phyloP scores from a whole-genome alignment of 2,113 vertebrate genomes.

The Bos javanicus region DNA sequence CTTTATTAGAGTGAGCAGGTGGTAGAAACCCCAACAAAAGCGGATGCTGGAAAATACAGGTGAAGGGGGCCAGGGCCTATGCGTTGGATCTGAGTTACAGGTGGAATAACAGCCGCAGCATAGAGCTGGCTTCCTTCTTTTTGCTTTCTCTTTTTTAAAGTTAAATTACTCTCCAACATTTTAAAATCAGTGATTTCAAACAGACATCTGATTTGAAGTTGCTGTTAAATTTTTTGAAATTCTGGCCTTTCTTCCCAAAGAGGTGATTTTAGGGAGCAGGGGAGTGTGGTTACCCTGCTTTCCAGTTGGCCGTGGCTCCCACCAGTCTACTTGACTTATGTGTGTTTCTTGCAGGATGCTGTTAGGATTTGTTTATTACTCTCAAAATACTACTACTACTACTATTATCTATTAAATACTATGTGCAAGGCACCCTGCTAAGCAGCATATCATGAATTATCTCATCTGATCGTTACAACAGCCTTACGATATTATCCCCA shows the following conservation, averaged over 20 bases:
- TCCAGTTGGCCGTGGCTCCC: not conserved
- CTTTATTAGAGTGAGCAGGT: not conserved
- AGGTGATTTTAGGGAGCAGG: not conserved
- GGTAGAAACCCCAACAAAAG: not conserved
- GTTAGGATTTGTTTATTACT: not conserved
- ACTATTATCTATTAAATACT: not conserved
- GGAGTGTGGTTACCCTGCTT: too few species aligned
- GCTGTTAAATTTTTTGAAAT: not conserved
- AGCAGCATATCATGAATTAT: not conserved
- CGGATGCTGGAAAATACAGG: not conserved
- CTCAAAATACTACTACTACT: not conserved
- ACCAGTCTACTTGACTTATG: not conserved
- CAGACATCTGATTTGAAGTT: not conserved
- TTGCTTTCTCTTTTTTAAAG: not conserved
- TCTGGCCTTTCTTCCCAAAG: not conserved
- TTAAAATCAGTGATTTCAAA: not conserved
- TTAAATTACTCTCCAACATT: not conserved
- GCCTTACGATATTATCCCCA: too few species aligned
- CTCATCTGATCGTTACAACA: not conserved
- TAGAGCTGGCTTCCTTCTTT: too few species aligned
- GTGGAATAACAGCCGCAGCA: rapidly evolving
- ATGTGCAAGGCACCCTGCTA: not conserved
- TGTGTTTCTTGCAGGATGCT: not conserved
- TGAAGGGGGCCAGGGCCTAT: not conserved
- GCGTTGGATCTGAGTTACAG: not conserved